A percentile compares a stretch with the other conserved stretches of the same genome.
Evolutionary conservation across 2,888 invertebrate species (phyloP).

Genomic region (Liposcelis brunnea): DNA sequence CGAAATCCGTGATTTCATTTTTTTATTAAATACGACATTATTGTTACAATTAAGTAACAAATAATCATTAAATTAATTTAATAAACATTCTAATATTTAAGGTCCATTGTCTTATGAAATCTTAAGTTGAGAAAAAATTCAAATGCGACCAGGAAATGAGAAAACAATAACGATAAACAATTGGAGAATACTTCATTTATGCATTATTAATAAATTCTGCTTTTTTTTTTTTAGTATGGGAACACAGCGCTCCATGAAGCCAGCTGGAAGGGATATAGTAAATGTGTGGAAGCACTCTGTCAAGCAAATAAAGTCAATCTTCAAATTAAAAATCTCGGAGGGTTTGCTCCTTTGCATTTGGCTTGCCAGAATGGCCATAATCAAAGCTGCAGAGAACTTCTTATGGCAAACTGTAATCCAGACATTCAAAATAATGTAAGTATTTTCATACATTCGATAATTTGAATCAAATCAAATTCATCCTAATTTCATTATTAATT

Average conservation of each 20-base stretch:
- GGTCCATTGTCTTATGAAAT: too few species aligned
- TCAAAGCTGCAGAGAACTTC: conserved; percentile 75
- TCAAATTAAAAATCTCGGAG: conserved; percentile 58
- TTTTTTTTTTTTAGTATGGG: conserved; percentile 49
- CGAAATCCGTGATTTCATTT: too few species aligned
- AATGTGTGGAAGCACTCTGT: conserved; percentile 51
- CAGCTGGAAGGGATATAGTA: conserved; percentile 85
- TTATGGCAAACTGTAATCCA: conserved; percentile 72
- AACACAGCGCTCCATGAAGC: conserved; percentile 90
- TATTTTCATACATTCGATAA: too few species aligned
- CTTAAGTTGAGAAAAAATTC: too few species aligned
- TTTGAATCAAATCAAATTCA: too few species aligned
- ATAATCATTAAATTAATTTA: not conserved
- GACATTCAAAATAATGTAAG: conserved; percentile 79
- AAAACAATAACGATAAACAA: too few species aligned
- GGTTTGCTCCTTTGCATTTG: conserved; percentile 85
- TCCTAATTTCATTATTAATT: conserved; percentile 5
- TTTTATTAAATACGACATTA: too few species aligned
- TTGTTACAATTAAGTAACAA: too few species aligned
- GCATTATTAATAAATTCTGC: too few species aligned
- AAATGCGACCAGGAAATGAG: too few species aligned
- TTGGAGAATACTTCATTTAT: too few species aligned
- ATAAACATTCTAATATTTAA: too few species aligned
- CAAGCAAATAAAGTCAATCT: conserved; percentile 45
- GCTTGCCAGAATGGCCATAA: conserved; percentile 95